These are phyloP conservation scores for Spodoptera frugiperda DNA, from an alignment of 1,140 invertebrate species.

Conservation along the genomic window DNA sequence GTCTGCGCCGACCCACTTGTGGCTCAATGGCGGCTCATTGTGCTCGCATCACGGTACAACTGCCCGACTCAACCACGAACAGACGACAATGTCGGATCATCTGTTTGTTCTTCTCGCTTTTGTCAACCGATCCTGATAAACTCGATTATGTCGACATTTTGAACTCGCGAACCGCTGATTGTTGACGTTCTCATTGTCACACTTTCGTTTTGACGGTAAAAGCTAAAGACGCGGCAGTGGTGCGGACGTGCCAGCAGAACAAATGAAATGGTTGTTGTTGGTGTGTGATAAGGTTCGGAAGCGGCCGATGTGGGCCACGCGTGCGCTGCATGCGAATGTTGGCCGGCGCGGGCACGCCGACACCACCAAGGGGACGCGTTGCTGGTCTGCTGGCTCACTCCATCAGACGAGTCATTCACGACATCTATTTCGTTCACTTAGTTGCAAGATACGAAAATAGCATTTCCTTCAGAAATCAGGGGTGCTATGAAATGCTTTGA, in stretches of 20 bases:
- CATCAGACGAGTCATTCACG: too few relatives aligned
- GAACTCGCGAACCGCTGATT: background rate
- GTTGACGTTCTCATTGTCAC: background rate
- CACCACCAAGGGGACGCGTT: background rate
- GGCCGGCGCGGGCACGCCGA: background rate
- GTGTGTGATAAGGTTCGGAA: conserved; percentile 15
- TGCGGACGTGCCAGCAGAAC: conserved; percentile 20
- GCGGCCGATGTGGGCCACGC: conserved; percentile 1
- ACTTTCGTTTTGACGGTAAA: conserved; percentile 24
- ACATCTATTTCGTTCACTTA: too few relatives aligned
- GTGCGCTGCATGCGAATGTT: conserved; percentile 10
- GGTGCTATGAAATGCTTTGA: too few relatives aligned
- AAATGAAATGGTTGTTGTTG: conserved; percentile 16
- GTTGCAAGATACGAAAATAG: too few relatives aligned
- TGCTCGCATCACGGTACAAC: conserved; percentile 53
- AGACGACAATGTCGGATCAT: conserved; percentile 43
- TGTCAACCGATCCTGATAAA: conserved; percentile 2
- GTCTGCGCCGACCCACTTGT: conserved; percentile 57
- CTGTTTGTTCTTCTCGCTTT: conserved; percentile 43
- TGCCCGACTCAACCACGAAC: conserved; percentile 22
- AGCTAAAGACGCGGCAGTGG: background rate
- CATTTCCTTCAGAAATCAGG: too few relatives aligned
- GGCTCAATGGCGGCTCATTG: conserved; percentile 57
- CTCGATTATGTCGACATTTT: background rate
- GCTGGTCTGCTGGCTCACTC: background rate